Conservation (phyloP, 2,888 invertebrate genomes). For the Toxonevra muliebris region DNA sequence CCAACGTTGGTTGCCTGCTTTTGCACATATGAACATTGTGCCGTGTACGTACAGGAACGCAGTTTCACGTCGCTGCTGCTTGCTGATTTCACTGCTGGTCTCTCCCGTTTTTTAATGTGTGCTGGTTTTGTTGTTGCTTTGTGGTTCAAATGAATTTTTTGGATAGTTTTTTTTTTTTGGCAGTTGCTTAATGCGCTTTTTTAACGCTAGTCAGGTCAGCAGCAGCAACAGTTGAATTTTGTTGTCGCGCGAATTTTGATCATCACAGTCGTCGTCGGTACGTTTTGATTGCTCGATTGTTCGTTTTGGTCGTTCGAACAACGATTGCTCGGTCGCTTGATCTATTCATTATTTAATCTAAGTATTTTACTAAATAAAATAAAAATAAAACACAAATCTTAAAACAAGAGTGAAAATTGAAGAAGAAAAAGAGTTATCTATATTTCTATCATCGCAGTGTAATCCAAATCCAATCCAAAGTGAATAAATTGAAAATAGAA, state of each 20-base stretch:
- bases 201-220: constrained; percentile 50
- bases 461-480: neutral
- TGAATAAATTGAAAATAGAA: neutral
- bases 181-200: constrained; percentile 58
- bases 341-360: constrained; percentile 6
- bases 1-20: constrained; percentile 21
- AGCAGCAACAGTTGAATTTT: constrained; percentile 28
- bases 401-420: neutral
- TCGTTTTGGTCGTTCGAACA: constrained; percentile 21
- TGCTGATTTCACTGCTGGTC: constrained; percentile 29
- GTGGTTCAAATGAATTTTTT: constrained; percentile 49
- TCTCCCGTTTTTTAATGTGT: constrained; percentile 30
- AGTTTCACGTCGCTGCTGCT: constrained; percentile 16
- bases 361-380: constrained; percentile 9
- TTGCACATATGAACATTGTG: constrained; percentile 2
- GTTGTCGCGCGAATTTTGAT: constrained; percentile 27
- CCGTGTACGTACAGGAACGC: too few relatives aligned
- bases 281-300: neutral
- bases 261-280: constrained; percentile 17
- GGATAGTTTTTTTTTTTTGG: constrained; percentile 55
- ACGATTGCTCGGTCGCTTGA: constrained; percentile 50
- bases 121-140: constrained; percentile 20
- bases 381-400: constrained; percentile 16
- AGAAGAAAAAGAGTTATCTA: constrained; percentile 15
- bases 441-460: neutral